These are phyloP conservation scores for Blennius ocellaris DNA, from an alignment of 2,113 vertebrate genomes.

Conservation along the genomic window DNA sequence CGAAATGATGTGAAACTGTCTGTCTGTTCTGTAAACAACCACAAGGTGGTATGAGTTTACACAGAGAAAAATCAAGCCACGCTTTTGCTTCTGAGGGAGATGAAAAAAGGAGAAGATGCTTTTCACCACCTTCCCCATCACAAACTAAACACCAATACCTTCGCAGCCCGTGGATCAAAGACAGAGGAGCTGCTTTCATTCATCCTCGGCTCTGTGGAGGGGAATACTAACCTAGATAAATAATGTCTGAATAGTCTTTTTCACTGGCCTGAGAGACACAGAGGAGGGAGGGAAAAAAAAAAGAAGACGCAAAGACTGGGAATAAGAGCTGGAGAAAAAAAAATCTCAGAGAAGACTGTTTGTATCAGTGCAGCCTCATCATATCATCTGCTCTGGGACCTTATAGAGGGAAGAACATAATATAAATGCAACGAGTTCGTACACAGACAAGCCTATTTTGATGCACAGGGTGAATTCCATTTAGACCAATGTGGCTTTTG, in stretches of 20 bases:
- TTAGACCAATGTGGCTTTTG: conserved; percentile 27
- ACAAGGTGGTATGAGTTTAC: conserved; percentile 66
- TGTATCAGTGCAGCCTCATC: conserved; percentile 44
- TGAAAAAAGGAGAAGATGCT: conserved; percentile 10
- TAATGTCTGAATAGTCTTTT: conserved; percentile 51
- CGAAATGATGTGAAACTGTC: too few relatives aligned
- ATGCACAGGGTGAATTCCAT: conserved; percentile 35
- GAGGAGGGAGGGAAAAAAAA: not conserved
- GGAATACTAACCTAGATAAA: conserved; percentile 59
- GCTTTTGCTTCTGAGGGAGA: conserved; percentile 21
- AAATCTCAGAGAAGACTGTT: conserved; percentile 45
- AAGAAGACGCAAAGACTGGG: conserved; percentile 33
- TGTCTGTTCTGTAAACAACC: conserved; percentile 40
- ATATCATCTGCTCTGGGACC: conserved; percentile 52
- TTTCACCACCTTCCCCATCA: conserved; percentile 40
- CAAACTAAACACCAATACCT: conserved; percentile 57
- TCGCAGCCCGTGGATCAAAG: conserved; percentile 54
- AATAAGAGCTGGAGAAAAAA: conserved; percentile 29
- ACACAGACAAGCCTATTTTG: conserved; percentile 14
- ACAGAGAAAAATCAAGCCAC: conserved; percentile 27
- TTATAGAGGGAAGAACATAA: conserved; percentile 30
- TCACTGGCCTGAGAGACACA: conserved; percentile 41
- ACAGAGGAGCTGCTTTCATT: conserved; percentile 61
- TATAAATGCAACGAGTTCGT: conserved; percentile 49
- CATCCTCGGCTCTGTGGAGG: conserved; percentile 55